These are phyloP conservation scores for Scelioninae gen. 1 DNA, from an alignment of 2,888 invertebrate genomes.

Conservation along the genomic window DNA sequence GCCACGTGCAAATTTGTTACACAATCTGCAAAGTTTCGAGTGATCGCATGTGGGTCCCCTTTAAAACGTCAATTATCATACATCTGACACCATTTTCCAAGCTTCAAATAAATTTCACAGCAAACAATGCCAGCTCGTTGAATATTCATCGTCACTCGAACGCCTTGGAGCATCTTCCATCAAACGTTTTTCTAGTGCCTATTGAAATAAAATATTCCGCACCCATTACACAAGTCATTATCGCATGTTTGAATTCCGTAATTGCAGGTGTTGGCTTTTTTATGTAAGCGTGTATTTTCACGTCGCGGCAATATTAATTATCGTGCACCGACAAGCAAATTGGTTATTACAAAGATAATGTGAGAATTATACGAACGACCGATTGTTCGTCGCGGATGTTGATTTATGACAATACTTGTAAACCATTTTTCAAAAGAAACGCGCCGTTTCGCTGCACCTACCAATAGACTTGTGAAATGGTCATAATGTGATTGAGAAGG, in stretches of 20 bases:
- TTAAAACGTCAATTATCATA: too few species aligned
- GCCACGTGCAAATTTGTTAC: too few species aligned
- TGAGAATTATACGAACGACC: constrained; percentile 50
- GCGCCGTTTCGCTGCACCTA: neutral
- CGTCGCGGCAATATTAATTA: constrained; percentile 40
- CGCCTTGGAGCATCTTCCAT: constrained; percentile 35
- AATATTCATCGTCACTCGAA: constrained; percentile 55
- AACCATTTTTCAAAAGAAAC: neutral
- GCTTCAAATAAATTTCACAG: constrained; percentile 56
- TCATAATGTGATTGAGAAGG: constrained; percentile 20
- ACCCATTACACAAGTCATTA: constrained; percentile 53
- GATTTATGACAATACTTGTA: constrained; percentile 29
- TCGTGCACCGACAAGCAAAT: constrained; percentile 43
- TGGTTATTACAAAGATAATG: constrained; percentile 53
- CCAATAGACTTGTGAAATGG: neutral
- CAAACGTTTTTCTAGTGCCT: constrained; percentile 24
- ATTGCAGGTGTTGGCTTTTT: constrained; percentile 33
- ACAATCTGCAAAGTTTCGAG: too few species aligned
- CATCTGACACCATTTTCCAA: constrained; percentile 50
- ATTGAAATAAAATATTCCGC: constrained; percentile 45
- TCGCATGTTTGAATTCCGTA: constrained; percentile 49
- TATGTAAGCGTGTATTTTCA: constrained; percentile 27
- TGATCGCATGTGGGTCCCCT: too few species aligned
- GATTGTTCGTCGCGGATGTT: constrained; percentile 51
- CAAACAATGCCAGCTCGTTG: constrained; percentile 56